Evolutionary conservation across 1,140 invertebrate species (phyloP).

Genomic region (Trachelipus rathkii): DNA sequence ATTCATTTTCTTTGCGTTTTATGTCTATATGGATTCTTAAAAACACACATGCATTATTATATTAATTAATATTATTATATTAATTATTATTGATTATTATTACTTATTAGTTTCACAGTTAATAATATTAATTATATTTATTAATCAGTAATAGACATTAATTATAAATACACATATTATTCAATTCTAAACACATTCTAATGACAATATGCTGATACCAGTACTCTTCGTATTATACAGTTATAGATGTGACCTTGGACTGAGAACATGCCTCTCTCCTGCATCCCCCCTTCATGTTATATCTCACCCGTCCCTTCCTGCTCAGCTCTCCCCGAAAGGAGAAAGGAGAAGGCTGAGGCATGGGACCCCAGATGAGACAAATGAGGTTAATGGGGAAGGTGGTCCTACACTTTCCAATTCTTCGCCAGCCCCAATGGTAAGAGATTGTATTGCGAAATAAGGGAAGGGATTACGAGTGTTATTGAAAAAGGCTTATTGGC

Average conservation of each 20-base stretch:
- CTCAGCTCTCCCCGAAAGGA: constrained; percentile 23
- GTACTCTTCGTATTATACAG: background rate
- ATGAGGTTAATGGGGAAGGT: background rate
- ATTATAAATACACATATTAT: too few relatives aligned
- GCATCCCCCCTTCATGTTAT: constrained; percentile 22
- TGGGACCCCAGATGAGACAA: background rate
- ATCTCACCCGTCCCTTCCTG: constrained; percentile 18
- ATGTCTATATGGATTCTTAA: background rate
- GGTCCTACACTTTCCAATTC: background rate
- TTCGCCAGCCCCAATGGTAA: background rate
- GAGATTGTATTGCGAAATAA: background rate
- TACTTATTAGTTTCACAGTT: background rate
- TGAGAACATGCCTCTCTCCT: background rate
- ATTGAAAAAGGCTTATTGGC: too few relatives aligned
- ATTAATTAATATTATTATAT: background rate
- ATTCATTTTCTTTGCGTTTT: background rate
- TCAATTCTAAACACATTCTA: too few relatives aligned
- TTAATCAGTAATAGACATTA: too few relatives aligned
- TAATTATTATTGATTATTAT: background rate
- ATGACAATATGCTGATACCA: background rate
- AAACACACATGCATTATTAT: background rate
- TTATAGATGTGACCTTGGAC: constrained; percentile 23
- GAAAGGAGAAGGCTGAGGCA: background rate
- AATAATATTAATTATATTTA: background rate
- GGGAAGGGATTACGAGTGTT: too few relatives aligned